A percentile compares a stretch with the other conserved stretches of the same genome.
Conservation (phyloP, 2,888 invertebrate genomes). For the Archips xylosteana region DNA sequence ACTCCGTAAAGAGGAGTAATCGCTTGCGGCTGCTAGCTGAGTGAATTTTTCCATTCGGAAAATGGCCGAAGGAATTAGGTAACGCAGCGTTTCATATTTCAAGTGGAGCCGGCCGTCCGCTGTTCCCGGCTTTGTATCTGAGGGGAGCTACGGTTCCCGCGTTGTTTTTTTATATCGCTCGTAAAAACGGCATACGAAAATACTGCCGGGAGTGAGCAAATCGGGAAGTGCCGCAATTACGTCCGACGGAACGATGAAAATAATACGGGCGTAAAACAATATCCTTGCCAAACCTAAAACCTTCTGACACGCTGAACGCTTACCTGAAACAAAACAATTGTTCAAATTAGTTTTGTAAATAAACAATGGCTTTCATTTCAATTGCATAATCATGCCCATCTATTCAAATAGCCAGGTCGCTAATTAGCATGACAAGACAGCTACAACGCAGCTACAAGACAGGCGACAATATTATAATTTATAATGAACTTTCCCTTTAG, state of each 20-base stretch:
- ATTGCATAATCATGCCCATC: constrained; percentile 28
- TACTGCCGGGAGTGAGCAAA: constrained; percentile 63
- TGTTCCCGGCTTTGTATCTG: constrained; percentile 53
- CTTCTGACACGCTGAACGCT: background rate
- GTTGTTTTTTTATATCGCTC: constrained; percentile 71
- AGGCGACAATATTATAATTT: constrained; percentile 28
- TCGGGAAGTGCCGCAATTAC: constrained; percentile 65
- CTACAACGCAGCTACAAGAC: constrained; percentile 34
- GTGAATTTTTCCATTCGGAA: constrained; percentile 80
- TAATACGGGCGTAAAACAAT: constrained; percentile 55
- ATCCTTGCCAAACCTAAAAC: constrained; percentile 44
- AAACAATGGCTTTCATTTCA: constrained; percentile 2
- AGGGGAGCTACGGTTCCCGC: constrained; percentile 57
- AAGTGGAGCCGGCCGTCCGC: constrained; percentile 58
- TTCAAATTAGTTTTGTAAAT: constrained; percentile 14
- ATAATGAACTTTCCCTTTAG: constrained; percentile 36
- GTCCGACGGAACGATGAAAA: constrained; percentile 56
- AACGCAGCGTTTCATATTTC: constrained; percentile 72
- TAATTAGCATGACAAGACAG: constrained; percentile 39
- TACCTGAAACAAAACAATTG: constrained; percentile 38
- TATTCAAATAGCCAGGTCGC: constrained; percentile 20
- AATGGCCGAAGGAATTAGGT: constrained; percentile 76
- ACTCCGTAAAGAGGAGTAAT: constrained; percentile 77
- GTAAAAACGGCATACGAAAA: constrained; percentile 70
- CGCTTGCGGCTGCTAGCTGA: constrained; percentile 73